Evolutionary conservation across 2,888 invertebrate species (phyloP), one percentile per base, ranked within the genome.

Genomic region (Apocheima hispidaria): DNA sequence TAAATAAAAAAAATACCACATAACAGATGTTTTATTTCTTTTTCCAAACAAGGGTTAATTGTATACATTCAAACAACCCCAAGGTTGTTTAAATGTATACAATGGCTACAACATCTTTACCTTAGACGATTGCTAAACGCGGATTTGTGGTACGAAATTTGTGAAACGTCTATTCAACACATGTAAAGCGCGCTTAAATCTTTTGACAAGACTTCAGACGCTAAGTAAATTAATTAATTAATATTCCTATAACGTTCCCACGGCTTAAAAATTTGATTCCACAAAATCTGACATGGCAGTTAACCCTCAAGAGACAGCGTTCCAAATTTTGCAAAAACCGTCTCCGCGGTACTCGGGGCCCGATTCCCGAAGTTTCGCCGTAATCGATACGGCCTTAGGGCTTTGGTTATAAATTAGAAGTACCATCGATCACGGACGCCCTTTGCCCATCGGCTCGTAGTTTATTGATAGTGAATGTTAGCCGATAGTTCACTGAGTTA

Each of bases 371-470:
- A 90, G 84, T 89, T 91, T 79, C 72, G 70, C 73, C 74, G 91
- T 92, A 92, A 92, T 88, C 90, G 92, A 92, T 92, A 88, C 88
- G 92, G 87, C 92, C 92, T 90, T 81, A 89, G 92, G 92, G 92
- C 86, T 90, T 92, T 90, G 88, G 82, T 81, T 87, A 89, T 90
- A 88, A 91, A 90, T 92, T 91, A 92, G 90, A 86, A 89, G 85
- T 87, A 83, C 92, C 91, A 92, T 92, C 92, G 86, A 92, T 92
- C 92, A 92, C 88, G 57, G 83, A 70, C 84, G 86, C 90, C 90
- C 92, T 91, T 87, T 89, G 91, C 92, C 91, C 91, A 91, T 78
- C 86, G 84, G 85, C 83, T 89, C 87, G 87, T 88, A 84, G 82
- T 86, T 90, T 90, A 91, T 90, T 84, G 87, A 89, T 90, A 90